Conservation (phyloP, 2,888 invertebrate genomes). For the Ferrisia virgata region DNA sequence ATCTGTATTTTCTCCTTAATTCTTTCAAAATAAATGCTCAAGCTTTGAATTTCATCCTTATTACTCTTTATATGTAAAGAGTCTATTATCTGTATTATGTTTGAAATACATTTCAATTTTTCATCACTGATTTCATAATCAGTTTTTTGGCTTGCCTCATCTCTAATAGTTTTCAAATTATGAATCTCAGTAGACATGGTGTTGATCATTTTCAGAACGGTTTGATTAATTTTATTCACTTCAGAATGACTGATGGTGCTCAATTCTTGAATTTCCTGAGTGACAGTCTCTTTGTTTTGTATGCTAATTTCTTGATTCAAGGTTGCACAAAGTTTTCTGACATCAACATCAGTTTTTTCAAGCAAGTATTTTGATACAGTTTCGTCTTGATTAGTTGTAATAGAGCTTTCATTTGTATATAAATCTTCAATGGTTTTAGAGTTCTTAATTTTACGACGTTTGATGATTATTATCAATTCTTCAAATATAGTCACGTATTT, state of each 20-base stretch:
- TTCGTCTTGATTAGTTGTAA: neutral
- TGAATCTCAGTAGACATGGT: neutral
- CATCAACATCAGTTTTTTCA: constrained; percentile 26
- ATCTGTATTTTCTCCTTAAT: neutral
- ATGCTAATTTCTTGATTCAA: neutral
- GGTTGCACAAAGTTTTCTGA: neutral
- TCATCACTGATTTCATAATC: neutral
- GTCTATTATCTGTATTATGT: neutral
- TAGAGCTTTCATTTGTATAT: neutral
- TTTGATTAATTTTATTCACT: neutral
- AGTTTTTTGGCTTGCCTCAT: neutral
- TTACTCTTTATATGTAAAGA: constrained; percentile 5
- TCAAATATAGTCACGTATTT: constrained; percentile 13
- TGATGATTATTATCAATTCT: constrained; percentile 8
- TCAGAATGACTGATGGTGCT: neutral
- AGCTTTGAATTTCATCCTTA: constrained; percentile 2
- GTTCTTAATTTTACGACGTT: constrained; percentile 24
- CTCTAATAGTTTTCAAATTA: neutral
- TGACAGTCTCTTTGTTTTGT: neutral
- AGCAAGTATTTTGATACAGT: neutral
- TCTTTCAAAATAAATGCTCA: constrained; percentile 15
- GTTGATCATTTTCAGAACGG: neutral
- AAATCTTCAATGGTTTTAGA: neutral
- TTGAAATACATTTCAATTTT: neutral
- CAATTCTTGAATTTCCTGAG: neutral